Evolutionary conservation across 2,113 vertebrate species (phyloP).

Genomic region (Cottus gobio): DNA sequence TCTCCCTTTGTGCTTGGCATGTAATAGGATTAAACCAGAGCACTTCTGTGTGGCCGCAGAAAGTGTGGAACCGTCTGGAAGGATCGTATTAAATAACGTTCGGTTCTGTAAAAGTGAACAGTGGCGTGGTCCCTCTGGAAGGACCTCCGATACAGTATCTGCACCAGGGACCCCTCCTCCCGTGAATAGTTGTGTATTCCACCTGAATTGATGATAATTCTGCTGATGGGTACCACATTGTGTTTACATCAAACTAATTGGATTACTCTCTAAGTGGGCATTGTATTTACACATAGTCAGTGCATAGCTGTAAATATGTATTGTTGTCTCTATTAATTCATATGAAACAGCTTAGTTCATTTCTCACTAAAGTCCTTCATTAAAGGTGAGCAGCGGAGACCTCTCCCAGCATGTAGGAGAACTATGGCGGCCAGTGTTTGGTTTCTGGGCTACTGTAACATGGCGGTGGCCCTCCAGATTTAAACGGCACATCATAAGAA

Average conservation of each 20-base stretch:
- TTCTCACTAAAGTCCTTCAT: background rate
- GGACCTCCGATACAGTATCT: background rate
- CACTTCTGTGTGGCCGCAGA: constrained; percentile 46
- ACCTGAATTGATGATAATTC: background rate
- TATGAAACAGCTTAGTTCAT: no score
- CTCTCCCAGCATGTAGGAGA: background rate
- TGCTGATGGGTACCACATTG: background rate
- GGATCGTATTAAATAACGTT: constrained; percentile 16
- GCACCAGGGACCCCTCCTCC: background rate
- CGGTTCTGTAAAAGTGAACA: background rate
- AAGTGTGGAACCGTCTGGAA: constrained; percentile 65
- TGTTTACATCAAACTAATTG: background rate
- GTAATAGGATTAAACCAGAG: constrained; percentile 83
- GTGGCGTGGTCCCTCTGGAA: background rate
- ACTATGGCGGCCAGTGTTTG: background rate
- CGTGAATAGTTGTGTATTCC: background rate
- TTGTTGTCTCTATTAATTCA: background rate
- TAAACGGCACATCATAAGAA: background rate
- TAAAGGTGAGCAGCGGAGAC: background rate
- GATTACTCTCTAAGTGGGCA: background rate
- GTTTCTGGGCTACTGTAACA: background rate
- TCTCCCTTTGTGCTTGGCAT: constrained; percentile 68
- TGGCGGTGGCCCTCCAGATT: background rate
- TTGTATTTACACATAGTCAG: background rate
- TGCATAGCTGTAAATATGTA: background rate